Percentiles rank a stretch among this genome's conserved stretches.
Evolutionary conservation across 2,797 vertebrate genomes (phyloP).

Genomic region (Tolypeutes matacus): DNA sequence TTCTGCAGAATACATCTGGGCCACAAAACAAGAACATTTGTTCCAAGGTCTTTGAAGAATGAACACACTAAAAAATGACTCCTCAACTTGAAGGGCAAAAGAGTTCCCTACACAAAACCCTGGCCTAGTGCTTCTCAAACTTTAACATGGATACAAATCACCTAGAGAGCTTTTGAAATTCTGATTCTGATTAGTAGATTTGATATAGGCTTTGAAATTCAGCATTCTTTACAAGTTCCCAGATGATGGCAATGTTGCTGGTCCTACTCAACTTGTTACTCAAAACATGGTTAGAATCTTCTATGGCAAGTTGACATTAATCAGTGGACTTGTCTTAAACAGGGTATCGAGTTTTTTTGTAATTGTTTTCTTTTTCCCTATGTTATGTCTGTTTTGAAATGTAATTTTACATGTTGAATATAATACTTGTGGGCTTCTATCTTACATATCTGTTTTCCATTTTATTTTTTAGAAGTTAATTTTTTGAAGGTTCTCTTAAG

Average conservation of each 20-base stretch:
- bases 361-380: constrained; percentile 54
- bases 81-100: constrained; percentile 18
- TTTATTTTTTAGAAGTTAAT: constrained; percentile 62
- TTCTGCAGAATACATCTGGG: constrained; percentile 62
- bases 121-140: constrained; percentile 80
- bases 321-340: constrained; percentile 35
- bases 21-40: constrained; percentile 68
- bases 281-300: constrained; percentile 42
- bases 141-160: constrained; percentile 57
- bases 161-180: constrained; percentile 61
- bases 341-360: constrained; percentile 2
- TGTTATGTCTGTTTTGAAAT: constrained; percentile 43
- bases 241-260: constrained; percentile 41
- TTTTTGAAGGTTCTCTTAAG: no score
- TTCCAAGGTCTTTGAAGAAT: constrained; percentile 64
- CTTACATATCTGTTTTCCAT: constrained; percentile 45
- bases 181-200: constrained; percentile 57
- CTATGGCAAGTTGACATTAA: constrained; percentile 34
- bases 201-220: neutral
- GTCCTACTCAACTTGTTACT: constrained; percentile 59
- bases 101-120: constrained; percentile 53
- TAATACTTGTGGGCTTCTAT: constrained; percentile 38
- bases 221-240: constrained; percentile 55
- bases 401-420: constrained; percentile 59
- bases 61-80: constrained; percentile 61